phyloP scores from a whole-genome alignment of 1,140 invertebrate species.

The Adoxophyes honmai region DNA sequence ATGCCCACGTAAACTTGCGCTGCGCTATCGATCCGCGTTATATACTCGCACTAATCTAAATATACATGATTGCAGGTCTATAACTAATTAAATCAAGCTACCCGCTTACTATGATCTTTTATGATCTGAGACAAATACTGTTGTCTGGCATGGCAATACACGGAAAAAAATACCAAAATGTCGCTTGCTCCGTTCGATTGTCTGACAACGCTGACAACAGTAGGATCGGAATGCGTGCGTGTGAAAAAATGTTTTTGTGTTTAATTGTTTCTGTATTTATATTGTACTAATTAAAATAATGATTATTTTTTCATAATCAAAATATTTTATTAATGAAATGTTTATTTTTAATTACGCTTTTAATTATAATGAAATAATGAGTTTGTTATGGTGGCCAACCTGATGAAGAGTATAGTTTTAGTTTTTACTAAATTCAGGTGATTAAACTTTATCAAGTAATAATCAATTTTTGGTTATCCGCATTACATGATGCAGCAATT shows the following conservation, averaged over 20 bases:
- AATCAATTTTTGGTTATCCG: neutral
- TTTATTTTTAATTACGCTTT: neutral
- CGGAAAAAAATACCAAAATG: conserved; percentile 67
- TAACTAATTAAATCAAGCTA: conserved; percentile 16
- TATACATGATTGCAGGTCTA: conserved; percentile 28
- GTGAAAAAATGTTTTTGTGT: conserved; percentile 26
- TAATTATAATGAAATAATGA: neutral
- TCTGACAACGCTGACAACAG: conserved; percentile 34
- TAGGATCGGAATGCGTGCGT: conserved; percentile 10
- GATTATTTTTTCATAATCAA: too few species aligned
- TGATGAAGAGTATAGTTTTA: too few species aligned
- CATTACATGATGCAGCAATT: neutral
- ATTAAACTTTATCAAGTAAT: neutral
- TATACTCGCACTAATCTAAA: conserved; percentile 16
- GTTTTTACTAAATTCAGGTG: neutral
- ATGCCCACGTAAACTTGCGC: conserved; percentile 26
- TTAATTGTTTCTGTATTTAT: neutral
- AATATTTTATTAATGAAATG: too few species aligned
- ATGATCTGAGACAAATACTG: conserved; percentile 48
- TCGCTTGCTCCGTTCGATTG: conserved; percentile 54
- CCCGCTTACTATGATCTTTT: conserved; percentile 30
- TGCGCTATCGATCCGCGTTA: conserved; percentile 17
- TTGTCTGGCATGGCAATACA: conserved; percentile 68
- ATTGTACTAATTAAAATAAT: neutral
- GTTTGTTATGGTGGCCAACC: neutral